A percentile compares a stretch with the other conserved stretches of the same genome.
These are phyloP conservation scores for Myiothlypis coronata DNA, from an alignment of 2,797 vertebrate genomes.

Conservation along the genomic window DNA sequence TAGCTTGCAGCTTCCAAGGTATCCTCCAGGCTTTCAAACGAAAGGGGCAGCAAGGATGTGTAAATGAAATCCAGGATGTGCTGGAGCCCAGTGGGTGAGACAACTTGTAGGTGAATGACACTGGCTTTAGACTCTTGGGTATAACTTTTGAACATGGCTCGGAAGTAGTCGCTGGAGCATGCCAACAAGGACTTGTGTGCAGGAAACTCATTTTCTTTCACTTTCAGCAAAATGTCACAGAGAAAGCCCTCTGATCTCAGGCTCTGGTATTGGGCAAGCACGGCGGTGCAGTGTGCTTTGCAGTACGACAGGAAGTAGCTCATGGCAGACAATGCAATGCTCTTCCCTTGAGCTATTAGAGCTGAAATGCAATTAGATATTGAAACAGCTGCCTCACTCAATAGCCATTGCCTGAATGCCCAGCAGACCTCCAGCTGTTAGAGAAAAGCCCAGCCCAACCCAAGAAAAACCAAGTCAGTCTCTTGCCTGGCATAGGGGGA, in stretches of 20 bases:
- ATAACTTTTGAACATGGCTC: slow-evolving; percentile 90
- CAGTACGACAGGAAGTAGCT: slow-evolving; percentile 92
- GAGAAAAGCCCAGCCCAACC: neutral
- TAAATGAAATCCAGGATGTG: slow-evolving; percentile 93
- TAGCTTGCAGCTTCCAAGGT: slow-evolving; percentile 90
- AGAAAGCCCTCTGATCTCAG: slow-evolving; percentile 84
- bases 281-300: slow-evolving; percentile 80
- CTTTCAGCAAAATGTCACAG: slow-evolving; percentile 89
- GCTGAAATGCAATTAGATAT: neutral
- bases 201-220: slow-evolving; percentile 84
- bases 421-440: slow-evolving; percentile 30
- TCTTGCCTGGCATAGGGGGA: neutral
- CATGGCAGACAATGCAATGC: slow-evolving; percentile 73
- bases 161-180: slow-evolving; percentile 93
- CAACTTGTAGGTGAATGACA: slow-evolving; percentile 80
- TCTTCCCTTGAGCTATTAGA: neutral
- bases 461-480: neutral
- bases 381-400: slow-evolving; percentile 16
- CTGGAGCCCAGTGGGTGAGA: slow-evolving; percentile 83
- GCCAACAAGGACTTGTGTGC: slow-evolving; percentile 91
- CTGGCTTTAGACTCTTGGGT: slow-evolving; percentile 82
- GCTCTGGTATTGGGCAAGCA: slow-evolving; percentile 86
- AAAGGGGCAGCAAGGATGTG: slow-evolving; percentile 88
- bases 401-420: slow-evolving; percentile 6
- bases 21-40: slow-evolving; percentile 80